These are phyloP conservation scores for Argentina silus DNA, from an alignment of 2,797 vertebrate species.

Conservation along the genomic window DNA sequence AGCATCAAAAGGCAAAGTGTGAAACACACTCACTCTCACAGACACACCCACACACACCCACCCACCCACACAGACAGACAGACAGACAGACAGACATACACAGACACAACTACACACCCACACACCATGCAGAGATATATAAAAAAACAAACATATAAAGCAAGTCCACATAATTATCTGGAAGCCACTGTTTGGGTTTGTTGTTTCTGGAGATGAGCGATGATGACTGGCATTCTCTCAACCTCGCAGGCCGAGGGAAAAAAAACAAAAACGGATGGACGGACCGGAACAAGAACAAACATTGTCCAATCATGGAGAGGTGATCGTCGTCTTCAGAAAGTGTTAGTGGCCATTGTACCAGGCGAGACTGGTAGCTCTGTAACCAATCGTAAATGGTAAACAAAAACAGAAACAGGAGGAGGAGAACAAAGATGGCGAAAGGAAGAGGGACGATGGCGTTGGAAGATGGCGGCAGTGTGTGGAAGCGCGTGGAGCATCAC, in stretches of 20 bases:
- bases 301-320: constrained; percentile 27
- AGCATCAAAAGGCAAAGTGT: constrained; percentile 44
- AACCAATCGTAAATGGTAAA: neutral
- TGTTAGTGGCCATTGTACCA: neutral
- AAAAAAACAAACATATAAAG: constrained; percentile 7
- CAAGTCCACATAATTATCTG: constrained; percentile 32
- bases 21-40: constrained; percentile 18
- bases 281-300: neutral
- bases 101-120: neutral
- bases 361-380: neutral
- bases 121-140: constrained; percentile 16
- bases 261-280: neutral
- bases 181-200: constrained; percentile 5
- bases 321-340: constrained; percentile 20
- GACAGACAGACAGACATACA: constrained; percentile 19
- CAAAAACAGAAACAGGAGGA: neutral
- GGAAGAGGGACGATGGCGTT: too few species aligned
- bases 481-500: constrained; percentile 6
- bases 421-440: neutral
- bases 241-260: constrained; percentile 13
- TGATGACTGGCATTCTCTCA: constrained; percentile 24
- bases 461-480: neutral
- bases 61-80: constrained; percentile 13
- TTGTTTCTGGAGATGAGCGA: constrained; percentile 10
- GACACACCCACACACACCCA: constrained; percentile 13